A percentile compares a stretch with the other conserved stretches of the same genome.
phyloP scores from a whole-genome alignment of 2,113 vertebrate genomes.

The Chlorocebus sabaeus region DNA sequence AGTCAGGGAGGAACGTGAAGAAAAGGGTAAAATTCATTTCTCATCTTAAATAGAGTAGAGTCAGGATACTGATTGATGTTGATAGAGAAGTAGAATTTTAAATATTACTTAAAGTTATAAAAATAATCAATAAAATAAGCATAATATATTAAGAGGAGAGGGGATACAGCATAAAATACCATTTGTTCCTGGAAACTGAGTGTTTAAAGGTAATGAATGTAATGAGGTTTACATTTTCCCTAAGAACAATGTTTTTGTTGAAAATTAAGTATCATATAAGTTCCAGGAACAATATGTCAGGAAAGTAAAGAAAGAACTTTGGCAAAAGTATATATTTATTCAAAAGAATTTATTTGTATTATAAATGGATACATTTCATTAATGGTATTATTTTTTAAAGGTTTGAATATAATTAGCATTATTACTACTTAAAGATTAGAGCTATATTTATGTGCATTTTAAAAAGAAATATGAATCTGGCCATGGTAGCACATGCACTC shows the following conservation, averaged over 20 bases:
- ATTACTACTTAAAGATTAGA: neutral
- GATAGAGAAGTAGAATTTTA: neutral
- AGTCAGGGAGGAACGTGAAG: neutral
- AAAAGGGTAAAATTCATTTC: neutral
- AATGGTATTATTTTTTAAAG: neutral
- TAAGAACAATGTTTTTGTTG: neutral
- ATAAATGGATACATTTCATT: neutral
- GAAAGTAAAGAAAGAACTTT: neutral
- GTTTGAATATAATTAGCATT: neutral
- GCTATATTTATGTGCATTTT: neutral
- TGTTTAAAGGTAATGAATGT: neutral
- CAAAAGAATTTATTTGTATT: neutral
- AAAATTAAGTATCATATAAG: neutral
- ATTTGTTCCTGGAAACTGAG: neutral
- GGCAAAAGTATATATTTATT: neutral
- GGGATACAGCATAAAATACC: neutral
- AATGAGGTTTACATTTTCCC: constrained; percentile 22
- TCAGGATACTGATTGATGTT: neutral
- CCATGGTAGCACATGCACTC: too few relatives aligned
- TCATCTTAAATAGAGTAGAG: neutral
- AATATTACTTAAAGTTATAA: neutral
- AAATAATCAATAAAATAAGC: neutral
- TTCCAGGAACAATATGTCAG: neutral
- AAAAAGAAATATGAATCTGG: neutral
- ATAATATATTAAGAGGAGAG: neutral